Conservation (phyloP, 2,113 vertebrate species). For the Ia io region DNA sequence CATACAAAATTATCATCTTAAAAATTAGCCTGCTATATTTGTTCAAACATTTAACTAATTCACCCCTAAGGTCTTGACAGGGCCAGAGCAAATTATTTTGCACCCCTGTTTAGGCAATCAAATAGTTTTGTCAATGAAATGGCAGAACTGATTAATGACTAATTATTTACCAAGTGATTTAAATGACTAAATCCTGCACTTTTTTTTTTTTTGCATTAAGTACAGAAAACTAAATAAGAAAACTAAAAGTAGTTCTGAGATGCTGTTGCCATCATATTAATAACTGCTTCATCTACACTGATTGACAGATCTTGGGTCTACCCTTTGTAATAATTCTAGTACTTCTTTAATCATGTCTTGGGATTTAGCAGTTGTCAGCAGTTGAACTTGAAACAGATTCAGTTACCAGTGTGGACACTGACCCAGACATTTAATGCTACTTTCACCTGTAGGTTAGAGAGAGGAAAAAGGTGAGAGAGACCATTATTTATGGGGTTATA, state of each 20-base stretch:
- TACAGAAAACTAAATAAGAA: not conserved
- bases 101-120: no score
- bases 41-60: no score
- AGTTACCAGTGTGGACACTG: slow-evolving; percentile 53
- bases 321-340: slow-evolving; percentile 61
- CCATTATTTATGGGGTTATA: slow-evolving; percentile 1
- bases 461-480: not conserved
- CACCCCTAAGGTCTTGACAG: no score
- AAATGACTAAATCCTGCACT: not conserved
- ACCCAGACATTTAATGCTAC: slow-evolving; percentile 36
- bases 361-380: slow-evolving; percentile 76
- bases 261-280: not conserved
- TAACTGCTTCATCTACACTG: not conserved
- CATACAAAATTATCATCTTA: no score
- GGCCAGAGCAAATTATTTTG: no score
- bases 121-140: slow-evolving; percentile 1
- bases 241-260: not conserved
- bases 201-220: not conserved
- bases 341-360: slow-evolving; percentile 50
- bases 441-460: slow-evolving; percentile 41
- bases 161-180: not conserved
- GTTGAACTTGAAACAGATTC: slow-evolving; percentile 58
- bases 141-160: not conserved
- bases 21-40: no score
- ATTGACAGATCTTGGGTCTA: not conserved